Conservation (phyloP, 2,888 invertebrate genomes). For the Leptodirus hochenwartii region DNA sequence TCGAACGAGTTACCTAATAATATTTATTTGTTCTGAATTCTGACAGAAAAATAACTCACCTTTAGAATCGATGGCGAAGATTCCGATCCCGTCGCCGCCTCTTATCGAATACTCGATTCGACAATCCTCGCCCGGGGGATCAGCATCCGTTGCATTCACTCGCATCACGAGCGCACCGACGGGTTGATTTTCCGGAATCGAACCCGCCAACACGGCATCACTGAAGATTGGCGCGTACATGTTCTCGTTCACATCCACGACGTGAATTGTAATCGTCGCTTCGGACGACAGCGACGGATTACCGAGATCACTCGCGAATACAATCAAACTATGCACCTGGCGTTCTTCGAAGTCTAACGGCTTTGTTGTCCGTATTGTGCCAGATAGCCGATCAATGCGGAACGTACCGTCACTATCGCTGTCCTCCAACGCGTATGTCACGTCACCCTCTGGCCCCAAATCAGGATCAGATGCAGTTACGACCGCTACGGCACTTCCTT, state of each 20-base stretch:
- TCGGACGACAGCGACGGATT: slow-evolving; percentile 63
- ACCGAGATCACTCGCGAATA: slow-evolving; percentile 73
- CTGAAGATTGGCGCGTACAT: slow-evolving; percentile 64
- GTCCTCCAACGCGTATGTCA: slow-evolving; percentile 64
- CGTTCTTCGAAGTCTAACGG: slow-evolving; percentile 75
- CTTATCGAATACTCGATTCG: slow-evolving; percentile 71
- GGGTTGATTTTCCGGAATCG: slow-evolving; percentile 64
- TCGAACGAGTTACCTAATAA: not conserved
- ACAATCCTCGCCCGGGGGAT: slow-evolving; percentile 63
- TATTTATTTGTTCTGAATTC: slow-evolving; percentile 1
- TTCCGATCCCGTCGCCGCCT: slow-evolving; percentile 79
- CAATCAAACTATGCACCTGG: slow-evolving; percentile 74
- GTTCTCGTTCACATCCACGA: slow-evolving; percentile 91
- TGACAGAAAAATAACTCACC: slow-evolving; percentile 35
- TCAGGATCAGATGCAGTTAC: slow-evolving; percentile 75
- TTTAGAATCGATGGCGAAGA: slow-evolving; percentile 77
- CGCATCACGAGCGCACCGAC: slow-evolving; percentile 59
- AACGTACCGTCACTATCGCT: slow-evolving; percentile 52
- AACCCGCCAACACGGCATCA: slow-evolving; percentile 57
- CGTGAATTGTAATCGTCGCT: slow-evolving; percentile 65
- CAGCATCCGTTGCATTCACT: slow-evolving; percentile 48
- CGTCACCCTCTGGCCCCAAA: slow-evolving; percentile 60
- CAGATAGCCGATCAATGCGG: slow-evolving; percentile 67
- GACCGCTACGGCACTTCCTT: slow-evolving; percentile 71
- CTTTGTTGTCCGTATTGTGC: slow-evolving; percentile 64